Evolutionary conservation across 2,888 invertebrate species (phyloP).

Genomic region (Lithophane ornitopus): DNA sequence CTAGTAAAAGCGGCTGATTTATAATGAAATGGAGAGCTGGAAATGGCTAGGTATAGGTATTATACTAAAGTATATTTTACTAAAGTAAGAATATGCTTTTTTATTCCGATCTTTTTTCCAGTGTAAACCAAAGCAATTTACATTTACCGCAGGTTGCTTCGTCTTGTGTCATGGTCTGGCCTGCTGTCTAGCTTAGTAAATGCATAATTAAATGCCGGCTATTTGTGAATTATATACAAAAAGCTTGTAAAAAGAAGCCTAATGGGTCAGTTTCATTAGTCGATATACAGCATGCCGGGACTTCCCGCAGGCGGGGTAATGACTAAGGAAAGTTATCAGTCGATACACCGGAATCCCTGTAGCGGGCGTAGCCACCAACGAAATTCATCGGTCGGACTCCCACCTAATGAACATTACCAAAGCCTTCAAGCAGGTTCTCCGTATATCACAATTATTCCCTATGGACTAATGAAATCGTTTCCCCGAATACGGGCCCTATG

Average conservation of each 20-base stretch:
- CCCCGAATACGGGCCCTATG: not conserved
- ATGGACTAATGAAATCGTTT: not conserved
- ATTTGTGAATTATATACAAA: too few species aligned
- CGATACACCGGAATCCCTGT: not conserved
- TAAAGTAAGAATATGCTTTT: not conserved
- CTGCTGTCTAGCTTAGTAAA: too few species aligned
- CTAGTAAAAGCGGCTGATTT: not conserved
- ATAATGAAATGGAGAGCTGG: not conserved
- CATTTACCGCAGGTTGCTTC: not conserved
- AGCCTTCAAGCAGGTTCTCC: not conserved
- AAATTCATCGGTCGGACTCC: not conserved
- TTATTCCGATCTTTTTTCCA: not conserved
- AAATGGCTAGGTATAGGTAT: not conserved
- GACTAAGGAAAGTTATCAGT: not conserved
- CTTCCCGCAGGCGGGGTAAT: not conserved
- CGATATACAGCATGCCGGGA: not conserved
- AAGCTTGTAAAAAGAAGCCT: not conserved
- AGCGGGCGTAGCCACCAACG: not conserved
- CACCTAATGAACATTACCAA: too few species aligned
- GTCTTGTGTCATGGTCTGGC: not conserved
- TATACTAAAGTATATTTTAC: not conserved
- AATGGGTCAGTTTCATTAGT: not conserved
- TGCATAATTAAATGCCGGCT: not conserved
- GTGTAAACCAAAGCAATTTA: not conserved
- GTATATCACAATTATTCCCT: not conserved